Percentiles rank a stretch among this genome's conserved stretches.
Evolutionary conservation across 2,888 invertebrate genomes (phyloP).

Genomic region (Darwinula stevensoni): DNA sequence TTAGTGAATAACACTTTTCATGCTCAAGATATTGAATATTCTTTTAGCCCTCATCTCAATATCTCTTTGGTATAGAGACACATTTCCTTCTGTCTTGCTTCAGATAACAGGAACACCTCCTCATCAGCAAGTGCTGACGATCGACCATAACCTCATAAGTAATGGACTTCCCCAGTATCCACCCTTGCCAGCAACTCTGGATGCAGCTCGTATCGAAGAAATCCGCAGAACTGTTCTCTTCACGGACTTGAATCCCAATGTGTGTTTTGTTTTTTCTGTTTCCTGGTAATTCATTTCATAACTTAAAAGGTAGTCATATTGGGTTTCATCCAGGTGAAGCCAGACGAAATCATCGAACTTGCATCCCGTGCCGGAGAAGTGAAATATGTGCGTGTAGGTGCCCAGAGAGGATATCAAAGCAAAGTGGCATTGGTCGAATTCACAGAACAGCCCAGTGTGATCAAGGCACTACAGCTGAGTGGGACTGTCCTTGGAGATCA

Average conservation of each 20-base stretch:
- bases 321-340: no score
- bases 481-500: no score
- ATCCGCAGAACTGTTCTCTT: constrained; percentile 72
- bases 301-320: no score
- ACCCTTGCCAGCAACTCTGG: constrained; percentile 53
- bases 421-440: constrained; percentile 58
- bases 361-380: constrained; percentile 70
- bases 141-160: constrained; percentile 57
- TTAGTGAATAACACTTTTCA: no score
- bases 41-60: constrained; percentile 3
- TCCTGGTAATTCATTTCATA: not conserved
- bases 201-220: constrained; percentile 73
- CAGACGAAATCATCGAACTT: constrained; percentile 62
- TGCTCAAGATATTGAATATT: no score
- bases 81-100: constrained; percentile 7
- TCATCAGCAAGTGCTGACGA: constrained; percentile 55
- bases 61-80: not conserved
- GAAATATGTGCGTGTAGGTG: constrained; percentile 47
- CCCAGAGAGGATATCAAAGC: no score
- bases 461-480: constrained; percentile 51
- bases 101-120: constrained; percentile 44
- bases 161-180: constrained; percentile 70
- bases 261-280: constrained; percentile 12
- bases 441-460: constrained; percentile 60
- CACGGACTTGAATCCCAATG: constrained; percentile 40